Evolutionary conservation across 2,888 invertebrate species (phyloP).

Genomic region (Temnothorax unifasciatus): DNA sequence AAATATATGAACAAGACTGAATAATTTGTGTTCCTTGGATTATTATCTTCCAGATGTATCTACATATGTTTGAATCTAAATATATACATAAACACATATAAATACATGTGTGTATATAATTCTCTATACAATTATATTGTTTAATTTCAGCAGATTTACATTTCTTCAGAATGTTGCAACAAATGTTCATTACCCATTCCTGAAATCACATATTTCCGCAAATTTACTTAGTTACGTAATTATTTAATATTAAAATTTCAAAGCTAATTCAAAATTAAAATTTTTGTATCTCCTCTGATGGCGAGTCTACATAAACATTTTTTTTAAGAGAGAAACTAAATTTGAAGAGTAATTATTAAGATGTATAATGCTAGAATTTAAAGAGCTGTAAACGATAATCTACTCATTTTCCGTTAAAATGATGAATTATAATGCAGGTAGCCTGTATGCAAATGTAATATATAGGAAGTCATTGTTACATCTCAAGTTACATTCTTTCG

Average conservation of each 20-base stretch:
- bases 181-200: neutral
- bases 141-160: too few relatives aligned
- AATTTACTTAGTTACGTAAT: neutral
- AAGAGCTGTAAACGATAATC: neutral
- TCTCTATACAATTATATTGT: neutral
- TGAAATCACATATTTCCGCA: neutral
- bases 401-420: neutral
- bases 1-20: slow-evolving; percentile 26
- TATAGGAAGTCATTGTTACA: slow-evolving; percentile 4
- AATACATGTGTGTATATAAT: too few relatives aligned
- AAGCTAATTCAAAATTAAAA: neutral
- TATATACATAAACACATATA: neutral
- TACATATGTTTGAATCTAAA: neutral
- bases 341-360: slow-evolving; percentile 1
- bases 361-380: neutral
- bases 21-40: slow-evolving; percentile 6
- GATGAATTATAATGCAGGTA: neutral
- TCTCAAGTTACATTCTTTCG: neutral
- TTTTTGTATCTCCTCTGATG: neutral
- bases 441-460: neutral
- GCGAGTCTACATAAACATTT: neutral
- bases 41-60: neutral
- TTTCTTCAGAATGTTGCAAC: neutral
- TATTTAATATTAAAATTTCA: neutral
- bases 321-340: neutral